Evolutionary conservation across 2,888 invertebrate genomes (phyloP).

Genomic region (Epiperipatus broadwayi): DNA sequence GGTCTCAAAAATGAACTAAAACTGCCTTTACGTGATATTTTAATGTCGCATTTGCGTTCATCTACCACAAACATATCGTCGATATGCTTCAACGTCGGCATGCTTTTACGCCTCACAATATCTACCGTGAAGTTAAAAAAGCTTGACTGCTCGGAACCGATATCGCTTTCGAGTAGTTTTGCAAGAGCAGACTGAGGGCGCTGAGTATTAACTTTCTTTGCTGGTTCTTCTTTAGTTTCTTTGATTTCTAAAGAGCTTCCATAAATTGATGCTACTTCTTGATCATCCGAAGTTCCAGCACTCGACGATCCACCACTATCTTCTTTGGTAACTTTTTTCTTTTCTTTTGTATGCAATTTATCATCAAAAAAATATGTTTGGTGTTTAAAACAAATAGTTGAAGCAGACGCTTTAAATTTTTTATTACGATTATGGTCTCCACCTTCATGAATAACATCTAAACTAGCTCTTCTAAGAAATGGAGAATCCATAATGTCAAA

Average conservation of each 20-base stretch:
- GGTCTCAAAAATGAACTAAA: too few relatives aligned
- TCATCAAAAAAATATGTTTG: too few relatives aligned
- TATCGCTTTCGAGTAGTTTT: constrained; percentile 18
- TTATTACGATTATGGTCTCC: constrained; percentile 18
- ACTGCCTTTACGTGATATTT: too few relatives aligned
- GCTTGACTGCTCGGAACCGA: too few relatives aligned
- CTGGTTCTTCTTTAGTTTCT: constrained; percentile 11
- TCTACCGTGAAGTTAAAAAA: too few relatives aligned
- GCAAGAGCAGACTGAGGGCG: constrained; percentile 22
- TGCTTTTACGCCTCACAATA: constrained; percentile 77
- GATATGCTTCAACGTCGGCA: constrained; percentile 91
- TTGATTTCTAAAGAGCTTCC: constrained; percentile 10
- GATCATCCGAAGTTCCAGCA: constrained; percentile 15
- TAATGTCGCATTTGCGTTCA: too few relatives aligned
- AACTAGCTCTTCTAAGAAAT: constrained; percentile 22
- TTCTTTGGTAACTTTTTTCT: constrained; percentile 16
- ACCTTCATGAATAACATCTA: too few relatives aligned
- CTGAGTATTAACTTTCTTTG: constrained; percentile 13
- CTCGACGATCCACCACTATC: constrained; percentile 14
- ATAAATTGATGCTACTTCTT: constrained; percentile 13
- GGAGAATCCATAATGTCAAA: constrained; percentile 15
- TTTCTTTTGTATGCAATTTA: too few relatives aligned
- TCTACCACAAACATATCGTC: too few relatives aligned
- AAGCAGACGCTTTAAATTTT: too few relatives aligned
- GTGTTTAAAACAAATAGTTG: too few relatives aligned